Base-by-base conservation (phyloP, 2,113 vertebrate species). In the Podilymbus podiceps region DNA sequence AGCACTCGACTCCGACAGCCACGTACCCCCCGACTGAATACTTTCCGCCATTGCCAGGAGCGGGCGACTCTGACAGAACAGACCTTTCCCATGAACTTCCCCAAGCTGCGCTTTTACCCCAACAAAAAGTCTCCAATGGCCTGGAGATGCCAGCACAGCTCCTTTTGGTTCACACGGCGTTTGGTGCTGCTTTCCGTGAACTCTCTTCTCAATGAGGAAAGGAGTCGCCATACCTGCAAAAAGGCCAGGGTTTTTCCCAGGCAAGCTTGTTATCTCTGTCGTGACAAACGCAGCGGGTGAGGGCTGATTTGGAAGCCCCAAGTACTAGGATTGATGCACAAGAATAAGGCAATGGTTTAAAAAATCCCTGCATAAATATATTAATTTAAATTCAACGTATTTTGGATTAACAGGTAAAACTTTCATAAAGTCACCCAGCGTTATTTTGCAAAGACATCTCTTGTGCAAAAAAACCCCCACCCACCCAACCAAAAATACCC, bases 41-140 rank as follows among this genome's bases (percentile, higher is more conserved):
- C 94, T 56, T 78, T 59, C 69, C 69, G 47, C 47, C 92, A 21
- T 85, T 89, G 64, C 84, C 66, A 80, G 75, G 53, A 55, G 38
- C 2, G 3, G 74, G 64, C 1, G 6, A 42, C 82, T 75, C 82
- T 91, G 79, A 84, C 24, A 31, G 25, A 81, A 66, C 85, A 77
- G 50, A 95, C 52, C 60, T 95, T 92, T 95, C 71, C 86, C 93
- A 38, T 59, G 71, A 90, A 95, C 46, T 91, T 88, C 74, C 49
- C 56, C 19, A 38, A 24, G 38, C 46, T 85, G 63, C 38, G 50
- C 27, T 76, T 93, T 60, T 79, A 33, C 28, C 15, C 3, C 30
- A 90, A 91, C 55, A 93, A 88, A 89, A 88, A 33, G 5, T 53
- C 50, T 72, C 30, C 47, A 44, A 11, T 21, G 38, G 79, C 47